phyloP scores from a whole-genome alignment of 2,113 vertebrate species.

The Dasyurus viverrinus region DNA sequence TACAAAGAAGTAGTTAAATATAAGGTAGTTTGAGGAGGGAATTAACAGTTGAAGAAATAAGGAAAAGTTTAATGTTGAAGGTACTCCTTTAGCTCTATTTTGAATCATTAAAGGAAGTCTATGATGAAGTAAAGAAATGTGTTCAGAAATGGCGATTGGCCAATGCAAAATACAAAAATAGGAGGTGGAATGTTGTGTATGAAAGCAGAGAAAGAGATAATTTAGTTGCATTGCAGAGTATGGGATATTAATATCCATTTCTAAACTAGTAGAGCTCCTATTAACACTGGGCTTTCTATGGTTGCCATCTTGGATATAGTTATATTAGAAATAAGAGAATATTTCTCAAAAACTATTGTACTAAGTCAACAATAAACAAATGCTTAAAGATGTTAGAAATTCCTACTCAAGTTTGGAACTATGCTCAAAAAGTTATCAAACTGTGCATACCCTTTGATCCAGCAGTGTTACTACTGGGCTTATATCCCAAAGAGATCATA shows the following conservation, averaged over 20 bases:
- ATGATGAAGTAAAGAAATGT: not conserved
- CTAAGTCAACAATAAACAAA: not conserved
- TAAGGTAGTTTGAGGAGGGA: not conserved
- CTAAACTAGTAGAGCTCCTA: not conserved
- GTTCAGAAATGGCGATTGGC: not conserved
- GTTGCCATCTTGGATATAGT: not conserved
- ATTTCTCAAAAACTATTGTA: not conserved
- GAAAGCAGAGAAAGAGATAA: not conserved
- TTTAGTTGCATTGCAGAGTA: not conserved
- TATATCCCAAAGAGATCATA: too few species aligned
- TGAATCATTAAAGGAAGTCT: not conserved
- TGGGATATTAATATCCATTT: not conserved
- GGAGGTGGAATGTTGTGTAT: not conserved
- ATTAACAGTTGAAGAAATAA: not conserved
- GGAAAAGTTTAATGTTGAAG: not conserved
- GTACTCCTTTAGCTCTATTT: not conserved
- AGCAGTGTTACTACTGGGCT: too few species aligned
- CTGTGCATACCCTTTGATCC: too few species aligned
- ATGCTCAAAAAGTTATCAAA: too few species aligned
- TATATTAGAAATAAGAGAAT: not conserved
- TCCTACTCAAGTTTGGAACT: not conserved
- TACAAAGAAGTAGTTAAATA: not conserved
- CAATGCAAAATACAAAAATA: not conserved
- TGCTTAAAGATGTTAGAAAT: not conserved
- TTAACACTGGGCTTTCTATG: not conserved